These are phyloP conservation scores for Excalfactoria chinensis DNA, from an alignment of 2,113 vertebrate genomes.

Conservation along the genomic window DNA sequence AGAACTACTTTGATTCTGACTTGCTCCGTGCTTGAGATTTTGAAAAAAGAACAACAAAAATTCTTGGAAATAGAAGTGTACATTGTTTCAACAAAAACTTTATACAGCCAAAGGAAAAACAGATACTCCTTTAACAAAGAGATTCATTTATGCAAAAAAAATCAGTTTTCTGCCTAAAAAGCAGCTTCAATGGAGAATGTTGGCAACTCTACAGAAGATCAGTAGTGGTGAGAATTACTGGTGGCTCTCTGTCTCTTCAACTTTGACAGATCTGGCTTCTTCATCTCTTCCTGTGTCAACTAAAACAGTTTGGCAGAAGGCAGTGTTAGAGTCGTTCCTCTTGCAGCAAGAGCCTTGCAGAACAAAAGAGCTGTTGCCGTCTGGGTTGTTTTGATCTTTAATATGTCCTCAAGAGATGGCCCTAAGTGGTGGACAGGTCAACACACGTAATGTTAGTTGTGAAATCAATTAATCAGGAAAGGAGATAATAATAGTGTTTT, in stretches of 20 bases:
- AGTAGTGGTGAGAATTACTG: slow-evolving; percentile 58
- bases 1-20: slow-evolving; percentile 32
- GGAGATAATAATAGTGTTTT: not conserved
- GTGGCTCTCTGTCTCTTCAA: slow-evolving; percentile 54
- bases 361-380: slow-evolving; percentile 47
- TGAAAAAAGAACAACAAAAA: not conserved
- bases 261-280: slow-evolving; percentile 67
- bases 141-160: slow-evolving; percentile 13
- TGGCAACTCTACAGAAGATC: slow-evolving; percentile 30
- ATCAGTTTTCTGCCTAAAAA: slow-evolving; percentile 2
- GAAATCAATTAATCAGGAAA: not conserved
- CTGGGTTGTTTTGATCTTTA: not conserved
- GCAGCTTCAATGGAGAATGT: slow-evolving; percentile 20
- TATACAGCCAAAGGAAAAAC: not conserved
- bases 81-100: not conserved
- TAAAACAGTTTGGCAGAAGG: slow-evolving; percentile 62
- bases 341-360: slow-evolving; percentile 28
- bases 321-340: slow-evolving; percentile 39
- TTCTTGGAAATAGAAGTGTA: not conserved
- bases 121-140: not conserved
- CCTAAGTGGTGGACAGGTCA: not conserved
- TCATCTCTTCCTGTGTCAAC: slow-evolving; percentile 48
- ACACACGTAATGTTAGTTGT: accelerated
- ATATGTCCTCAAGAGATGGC: not conserved
- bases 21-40: not conserved